Conservation (phyloP, 2,797 vertebrate genomes). For the Heteromormyrus szaboi region DNA sequence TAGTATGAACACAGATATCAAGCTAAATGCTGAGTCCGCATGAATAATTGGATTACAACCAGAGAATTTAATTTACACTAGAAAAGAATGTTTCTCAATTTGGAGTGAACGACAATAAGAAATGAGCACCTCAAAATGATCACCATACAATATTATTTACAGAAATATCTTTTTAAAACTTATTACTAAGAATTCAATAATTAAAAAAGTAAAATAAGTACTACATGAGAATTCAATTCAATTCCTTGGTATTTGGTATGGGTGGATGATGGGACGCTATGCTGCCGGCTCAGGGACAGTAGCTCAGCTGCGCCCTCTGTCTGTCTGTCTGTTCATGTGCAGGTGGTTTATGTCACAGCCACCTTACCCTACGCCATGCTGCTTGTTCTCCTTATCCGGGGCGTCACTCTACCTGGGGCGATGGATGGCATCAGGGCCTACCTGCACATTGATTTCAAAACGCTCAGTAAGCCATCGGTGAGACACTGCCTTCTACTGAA, state of each 20-base stretch:
- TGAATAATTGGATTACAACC: background rate
- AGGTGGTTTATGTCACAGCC: conserved; percentile 88
- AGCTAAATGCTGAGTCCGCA: background rate
- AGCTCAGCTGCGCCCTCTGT: background rate
- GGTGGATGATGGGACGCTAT: background rate
- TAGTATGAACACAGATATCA: background rate
- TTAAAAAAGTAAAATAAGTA: background rate
- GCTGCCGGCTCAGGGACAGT: background rate
- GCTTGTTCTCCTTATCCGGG: conserved; percentile 73
- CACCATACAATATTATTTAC: background rate
- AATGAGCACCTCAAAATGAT: background rate
- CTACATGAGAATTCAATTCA: background rate
- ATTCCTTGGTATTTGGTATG: background rate
- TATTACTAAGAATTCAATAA: background rate
- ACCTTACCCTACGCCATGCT: conserved; percentile 79
- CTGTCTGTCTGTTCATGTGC: conserved; percentile 14
- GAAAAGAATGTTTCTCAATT: background rate
- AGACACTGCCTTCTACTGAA: conserved; percentile 24
- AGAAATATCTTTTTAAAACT: background rate
- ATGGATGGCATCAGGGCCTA: conserved; percentile 78
- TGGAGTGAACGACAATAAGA: background rate
- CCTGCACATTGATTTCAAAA: conserved; percentile 76
- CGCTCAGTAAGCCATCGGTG: conserved; percentile 67
- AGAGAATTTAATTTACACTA: background rate
- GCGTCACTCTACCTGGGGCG: conserved; percentile 79